Evolutionary conservation across 1,140 invertebrate species (phyloP).

Genomic region (Ruditapes philippinarum): DNA sequence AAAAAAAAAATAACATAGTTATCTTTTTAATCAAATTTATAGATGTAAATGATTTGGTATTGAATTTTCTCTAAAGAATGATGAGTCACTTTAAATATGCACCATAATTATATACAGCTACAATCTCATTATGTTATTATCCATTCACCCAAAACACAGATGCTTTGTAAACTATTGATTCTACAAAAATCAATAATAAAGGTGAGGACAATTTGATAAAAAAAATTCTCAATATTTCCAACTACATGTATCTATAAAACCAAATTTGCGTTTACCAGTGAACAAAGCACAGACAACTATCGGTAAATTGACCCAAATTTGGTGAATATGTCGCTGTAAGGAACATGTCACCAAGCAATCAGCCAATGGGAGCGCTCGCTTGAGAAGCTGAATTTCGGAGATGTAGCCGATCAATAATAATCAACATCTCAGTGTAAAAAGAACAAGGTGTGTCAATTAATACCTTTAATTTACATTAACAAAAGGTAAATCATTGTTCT

Average conservation of each 20-base stretch:
- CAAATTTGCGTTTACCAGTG: too few relatives aligned
- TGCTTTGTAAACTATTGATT: conserved; percentile 55
- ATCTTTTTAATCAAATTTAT: too few relatives aligned
- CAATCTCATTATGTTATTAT: conserved; percentile 21
- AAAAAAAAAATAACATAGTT: too few relatives aligned
- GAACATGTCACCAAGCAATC: conserved; percentile 42
- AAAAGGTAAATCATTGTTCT: neutral
- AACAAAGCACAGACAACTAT: neutral
- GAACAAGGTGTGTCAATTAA: conserved; percentile 35
- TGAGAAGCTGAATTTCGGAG: conserved; percentile 28
- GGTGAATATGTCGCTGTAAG: neutral
- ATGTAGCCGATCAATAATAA: conserved; percentile 53
- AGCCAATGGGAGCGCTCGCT: conserved; percentile 33
- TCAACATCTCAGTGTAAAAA: conserved; percentile 42
- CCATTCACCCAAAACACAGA: conserved; percentile 42
- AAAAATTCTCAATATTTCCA: too few relatives aligned
- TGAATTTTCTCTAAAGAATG: neutral
- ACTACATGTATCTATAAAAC: too few relatives aligned
- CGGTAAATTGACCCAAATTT: conserved; percentile 39
- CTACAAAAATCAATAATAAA: conserved; percentile 45
- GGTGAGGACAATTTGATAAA: too few relatives aligned
- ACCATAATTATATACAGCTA: neutral
- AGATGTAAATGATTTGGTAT: too few relatives aligned
- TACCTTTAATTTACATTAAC: neutral
- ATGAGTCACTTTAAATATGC: neutral